Evolutionary conservation across 1,140 invertebrate genomes (phyloP).

Genomic region (Protaetia brevitarsis): DNA sequence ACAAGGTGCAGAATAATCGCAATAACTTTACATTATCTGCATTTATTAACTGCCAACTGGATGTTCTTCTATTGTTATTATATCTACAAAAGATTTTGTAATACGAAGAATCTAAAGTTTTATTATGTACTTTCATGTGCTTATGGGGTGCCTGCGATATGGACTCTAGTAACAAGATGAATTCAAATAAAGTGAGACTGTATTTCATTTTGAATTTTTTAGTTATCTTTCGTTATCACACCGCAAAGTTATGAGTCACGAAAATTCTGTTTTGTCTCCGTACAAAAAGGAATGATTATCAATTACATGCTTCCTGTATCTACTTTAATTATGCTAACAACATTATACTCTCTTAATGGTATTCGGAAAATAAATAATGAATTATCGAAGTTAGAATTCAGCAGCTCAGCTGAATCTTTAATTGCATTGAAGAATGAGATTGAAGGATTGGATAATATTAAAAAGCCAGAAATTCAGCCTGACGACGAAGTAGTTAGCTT

Average conservation of each 20-base stretch:
- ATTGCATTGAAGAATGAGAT: conserved; percentile 41
- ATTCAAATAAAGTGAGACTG: too few relatives aligned
- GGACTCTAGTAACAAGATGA: conserved; percentile 56
- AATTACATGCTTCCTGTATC: conserved; percentile 69
- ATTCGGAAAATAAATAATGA: conserved; percentile 48
- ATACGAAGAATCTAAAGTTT: conserved; percentile 41
- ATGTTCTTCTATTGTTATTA: conserved; percentile 55
- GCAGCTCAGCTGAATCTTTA: conserved; percentile 43
- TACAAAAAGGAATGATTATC: conserved; percentile 67
- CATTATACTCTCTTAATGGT: conserved; percentile 47
- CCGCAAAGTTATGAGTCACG: conserved; percentile 66
- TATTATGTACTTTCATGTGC: conserved; percentile 54
- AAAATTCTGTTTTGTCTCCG: conserved; percentile 70
- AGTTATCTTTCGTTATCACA: conserved; percentile 61
- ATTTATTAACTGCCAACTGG: conserved; percentile 65
- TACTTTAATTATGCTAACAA: conserved; percentile 61
- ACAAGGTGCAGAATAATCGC: conserved; percentile 62
- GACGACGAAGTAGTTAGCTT: conserved; percentile 43
- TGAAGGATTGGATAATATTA: conserved; percentile 45
- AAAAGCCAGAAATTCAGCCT: conserved; percentile 28
- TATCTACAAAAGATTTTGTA: conserved; percentile 48
- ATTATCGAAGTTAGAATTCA: conserved; percentile 43
- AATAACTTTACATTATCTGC: conserved; percentile 64
- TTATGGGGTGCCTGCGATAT: conserved; percentile 55
- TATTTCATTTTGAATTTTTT: conserved; percentile 37